These are phyloP conservation scores for Channallabes apus DNA, from an alignment of 2,797 vertebrate genomes.

Conservation along the genomic window DNA sequence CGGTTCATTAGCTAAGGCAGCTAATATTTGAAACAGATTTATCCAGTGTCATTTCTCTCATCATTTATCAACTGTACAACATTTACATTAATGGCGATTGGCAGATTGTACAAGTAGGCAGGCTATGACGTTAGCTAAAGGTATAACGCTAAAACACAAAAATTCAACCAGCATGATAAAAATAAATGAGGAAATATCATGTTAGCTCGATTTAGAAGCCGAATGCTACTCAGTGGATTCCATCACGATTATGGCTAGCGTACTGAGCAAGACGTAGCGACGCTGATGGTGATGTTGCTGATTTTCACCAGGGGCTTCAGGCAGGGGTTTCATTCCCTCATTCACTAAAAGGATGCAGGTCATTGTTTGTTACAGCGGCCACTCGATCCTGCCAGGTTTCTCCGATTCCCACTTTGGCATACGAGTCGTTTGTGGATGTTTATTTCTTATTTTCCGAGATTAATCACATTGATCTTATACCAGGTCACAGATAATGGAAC, in stretches of 20 bases:
- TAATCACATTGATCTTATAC: constrained; percentile 52
- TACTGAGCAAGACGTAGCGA: neutral
- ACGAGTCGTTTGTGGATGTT: constrained; percentile 22
- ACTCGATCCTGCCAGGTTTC: constrained; percentile 40
- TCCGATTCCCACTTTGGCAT: constrained; percentile 33
- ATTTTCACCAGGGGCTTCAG: neutral
- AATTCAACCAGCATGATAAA: too few relatives aligned
- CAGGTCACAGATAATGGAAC: constrained; percentile 57
- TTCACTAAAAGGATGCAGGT: constrained; percentile 10
- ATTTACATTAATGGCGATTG: too few relatives aligned
- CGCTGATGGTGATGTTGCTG: neutral
- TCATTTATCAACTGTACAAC: neutral
- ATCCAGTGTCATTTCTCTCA: neutral
- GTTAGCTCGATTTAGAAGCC: neutral
- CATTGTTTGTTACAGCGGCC: neutral
- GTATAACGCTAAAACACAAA: neutral
- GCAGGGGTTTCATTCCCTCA: neutral
- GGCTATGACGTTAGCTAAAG: too few relatives aligned
- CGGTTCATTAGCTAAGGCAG: neutral
- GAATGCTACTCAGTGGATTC: neutral
- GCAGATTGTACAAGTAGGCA: neutral
- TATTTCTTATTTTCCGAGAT: constrained; percentile 52
- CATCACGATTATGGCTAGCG: neutral
- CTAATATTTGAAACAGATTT: neutral
- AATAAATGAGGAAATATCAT: neutral